Evolutionary conservation across 1,140 invertebrate species (phyloP).

Genomic region (Stratiolaelaps scimitus): DNA sequence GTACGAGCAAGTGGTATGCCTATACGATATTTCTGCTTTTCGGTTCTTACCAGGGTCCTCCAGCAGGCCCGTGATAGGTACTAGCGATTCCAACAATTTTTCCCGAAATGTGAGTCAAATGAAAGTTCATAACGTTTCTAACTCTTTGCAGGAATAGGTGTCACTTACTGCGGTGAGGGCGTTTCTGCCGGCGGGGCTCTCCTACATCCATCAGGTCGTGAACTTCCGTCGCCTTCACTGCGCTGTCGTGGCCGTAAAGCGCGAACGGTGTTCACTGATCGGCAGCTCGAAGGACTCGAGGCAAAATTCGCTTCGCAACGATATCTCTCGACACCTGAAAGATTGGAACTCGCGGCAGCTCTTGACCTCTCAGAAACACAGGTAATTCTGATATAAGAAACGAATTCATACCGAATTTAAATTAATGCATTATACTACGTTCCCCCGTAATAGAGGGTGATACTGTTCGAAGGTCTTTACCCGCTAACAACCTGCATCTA

Average conservation of each 20-base stretch:
- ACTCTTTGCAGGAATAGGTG: constrained; percentile 2
- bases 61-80: too few relatives aligned
- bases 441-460: too few relatives aligned
- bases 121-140: too few relatives aligned
- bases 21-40: too few relatives aligned
- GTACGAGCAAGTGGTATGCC: too few relatives aligned
- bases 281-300: constrained; percentile 18
- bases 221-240: constrained; percentile 10
- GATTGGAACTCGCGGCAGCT: constrained; percentile 7
- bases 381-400: not conserved
- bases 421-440: too few relatives aligned
- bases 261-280: constrained; percentile 11
- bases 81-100: too few relatives aligned
- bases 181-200: not conserved
- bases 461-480: too few relatives aligned
- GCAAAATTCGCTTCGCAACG: constrained; percentile 22
- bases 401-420: too few relatives aligned
- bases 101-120: too few relatives aligned
- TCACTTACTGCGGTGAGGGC: constrained; percentile 20
- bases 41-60: too few relatives aligned
- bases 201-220: constrained; percentile 3
- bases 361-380: constrained; percentile 20
- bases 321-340: constrained; percentile 15
- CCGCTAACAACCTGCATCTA: too few relatives aligned
- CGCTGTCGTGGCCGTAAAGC: constrained; percentile 17